Evolutionary conservation across 2,113 vertebrate species (phyloP).

Genomic region (Macrotus californicus): DNA sequence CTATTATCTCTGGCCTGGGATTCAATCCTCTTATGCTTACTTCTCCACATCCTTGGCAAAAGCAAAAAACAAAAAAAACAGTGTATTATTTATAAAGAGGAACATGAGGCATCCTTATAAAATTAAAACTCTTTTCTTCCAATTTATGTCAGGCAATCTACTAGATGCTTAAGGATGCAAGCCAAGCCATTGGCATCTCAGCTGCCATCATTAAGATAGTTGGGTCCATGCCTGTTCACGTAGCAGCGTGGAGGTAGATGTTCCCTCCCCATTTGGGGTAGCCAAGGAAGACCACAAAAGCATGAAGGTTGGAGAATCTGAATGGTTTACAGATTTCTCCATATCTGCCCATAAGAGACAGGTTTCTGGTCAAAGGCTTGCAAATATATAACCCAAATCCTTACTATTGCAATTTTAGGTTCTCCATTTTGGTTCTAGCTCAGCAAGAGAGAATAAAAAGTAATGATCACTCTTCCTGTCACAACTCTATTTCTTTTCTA

Average conservation of each 20-base stretch:
- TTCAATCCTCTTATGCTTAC: not conserved
- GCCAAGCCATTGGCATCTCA: not conserved
- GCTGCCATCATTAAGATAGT: not conserved
- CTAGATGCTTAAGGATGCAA: not conserved
- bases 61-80: not conserved
- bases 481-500: not conserved
- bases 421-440: not conserved
- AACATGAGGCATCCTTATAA: not conserved
- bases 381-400: not conserved
- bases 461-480: not conserved
- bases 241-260: accelerated
- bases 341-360: not conserved
- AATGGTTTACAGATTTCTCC: not conserved
- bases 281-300: not conserved
- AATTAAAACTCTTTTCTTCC: not conserved
- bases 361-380: not conserved
- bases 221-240: not conserved
- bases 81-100: not conserved
- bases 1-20: not conserved
- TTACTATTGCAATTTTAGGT: not conserved
- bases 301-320: not conserved
- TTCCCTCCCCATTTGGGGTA: not conserved
- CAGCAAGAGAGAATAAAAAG: not conserved
- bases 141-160: not conserved
- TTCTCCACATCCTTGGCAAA: not conserved